Conservation (phyloP, 23 tunicate species). For the Aplidium turbinatum region DNA sequence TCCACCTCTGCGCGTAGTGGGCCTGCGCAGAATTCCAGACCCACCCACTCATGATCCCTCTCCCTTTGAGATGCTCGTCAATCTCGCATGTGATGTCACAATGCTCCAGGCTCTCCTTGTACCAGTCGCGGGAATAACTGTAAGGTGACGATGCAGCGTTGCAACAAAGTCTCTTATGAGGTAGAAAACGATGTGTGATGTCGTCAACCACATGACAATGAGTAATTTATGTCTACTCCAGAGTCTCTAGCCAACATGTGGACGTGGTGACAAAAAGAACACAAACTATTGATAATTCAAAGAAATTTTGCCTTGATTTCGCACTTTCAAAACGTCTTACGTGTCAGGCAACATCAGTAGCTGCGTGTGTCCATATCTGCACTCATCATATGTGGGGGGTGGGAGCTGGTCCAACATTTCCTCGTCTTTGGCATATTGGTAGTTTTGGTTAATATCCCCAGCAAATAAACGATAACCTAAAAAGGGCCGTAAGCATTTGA, state of each 20-base stretch:
- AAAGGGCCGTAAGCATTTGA: too few relatives aligned
- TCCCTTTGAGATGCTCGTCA: slow-evolving; percentile 85
- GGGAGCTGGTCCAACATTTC: slow-evolving; percentile 46
- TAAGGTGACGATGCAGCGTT: neutral
- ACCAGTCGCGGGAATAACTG: slow-evolving; percentile 79
- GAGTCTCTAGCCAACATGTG: too few relatives aligned
- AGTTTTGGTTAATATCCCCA: slow-evolving; percentile 63
- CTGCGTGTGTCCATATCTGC: slow-evolving; percentile 72
- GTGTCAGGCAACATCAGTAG: slow-evolving; percentile 53
- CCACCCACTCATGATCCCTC: slow-evolving; percentile 95
- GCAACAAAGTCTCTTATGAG: too few relatives aligned
- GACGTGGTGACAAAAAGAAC: too few relatives aligned
- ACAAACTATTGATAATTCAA: too few relatives aligned
- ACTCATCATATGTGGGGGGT: slow-evolving; percentile 52
- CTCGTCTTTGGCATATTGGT: slow-evolving; percentile 64
- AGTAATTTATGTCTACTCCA: too few relatives aligned
- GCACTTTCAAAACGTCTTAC: slow-evolving; percentile 37
- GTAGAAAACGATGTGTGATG: too few relatives aligned
- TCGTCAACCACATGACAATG: too few relatives aligned
- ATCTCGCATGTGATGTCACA: slow-evolving; percentile 90
- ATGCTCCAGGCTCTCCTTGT: slow-evolving; percentile 71
- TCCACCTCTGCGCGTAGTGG: slow-evolving; percentile 61
- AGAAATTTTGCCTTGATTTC: too few relatives aligned
- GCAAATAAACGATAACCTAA: slow-evolving; percentile 58
- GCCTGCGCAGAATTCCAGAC: slow-evolving; percentile 91